Percentiles rank a stretch among this genome's conserved stretches.
Conservation (phyloP, 1,140 invertebrate species). For the Pseudomyrmex sp. region DNA sequence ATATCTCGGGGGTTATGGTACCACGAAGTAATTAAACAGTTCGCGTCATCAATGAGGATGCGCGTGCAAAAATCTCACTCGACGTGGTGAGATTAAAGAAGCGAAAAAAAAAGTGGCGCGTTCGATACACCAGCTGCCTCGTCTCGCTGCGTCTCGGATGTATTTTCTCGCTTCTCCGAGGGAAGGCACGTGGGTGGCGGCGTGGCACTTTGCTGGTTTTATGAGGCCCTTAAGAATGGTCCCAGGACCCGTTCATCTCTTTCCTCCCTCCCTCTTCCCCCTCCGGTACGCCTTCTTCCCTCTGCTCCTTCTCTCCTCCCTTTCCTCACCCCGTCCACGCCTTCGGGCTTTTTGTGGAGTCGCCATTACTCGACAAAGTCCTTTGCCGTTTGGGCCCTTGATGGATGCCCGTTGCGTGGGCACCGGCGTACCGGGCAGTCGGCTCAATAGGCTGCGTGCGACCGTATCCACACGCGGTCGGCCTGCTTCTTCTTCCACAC, state of each 20-base stretch:
- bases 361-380: constrained; percentile 83
- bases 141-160: constrained; percentile 66
- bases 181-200: constrained; percentile 81
- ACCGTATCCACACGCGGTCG: constrained; percentile 72
- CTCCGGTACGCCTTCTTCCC: constrained; percentile 17
- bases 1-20: not conserved
- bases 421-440: constrained; percentile 70
- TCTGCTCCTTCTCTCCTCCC: not conserved
- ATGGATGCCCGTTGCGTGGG: constrained; percentile 82
- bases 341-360: constrained; percentile 76
- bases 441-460: constrained; percentile 73
- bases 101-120: constrained; percentile 71
- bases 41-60: not conserved
- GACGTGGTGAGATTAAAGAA: constrained; percentile 61
- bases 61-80: constrained; percentile 31
- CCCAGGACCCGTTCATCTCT: constrained; percentile 67
- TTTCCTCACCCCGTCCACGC: constrained; percentile 51
- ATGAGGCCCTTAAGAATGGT: constrained; percentile 80
- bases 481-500: constrained; percentile 41
- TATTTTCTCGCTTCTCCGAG: constrained; percentile 78
- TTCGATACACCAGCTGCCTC: constrained; percentile 80
- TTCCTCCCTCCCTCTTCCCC: constrained; percentile 31
- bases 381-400: constrained; percentile 79
- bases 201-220: constrained; percentile 82
- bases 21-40: constrained; percentile 17